Evolutionary conservation across 2,113 vertebrate genomes (phyloP), one percentile per base, ranked within the genome.

Genomic region (Myotis brandtii): DNA sequence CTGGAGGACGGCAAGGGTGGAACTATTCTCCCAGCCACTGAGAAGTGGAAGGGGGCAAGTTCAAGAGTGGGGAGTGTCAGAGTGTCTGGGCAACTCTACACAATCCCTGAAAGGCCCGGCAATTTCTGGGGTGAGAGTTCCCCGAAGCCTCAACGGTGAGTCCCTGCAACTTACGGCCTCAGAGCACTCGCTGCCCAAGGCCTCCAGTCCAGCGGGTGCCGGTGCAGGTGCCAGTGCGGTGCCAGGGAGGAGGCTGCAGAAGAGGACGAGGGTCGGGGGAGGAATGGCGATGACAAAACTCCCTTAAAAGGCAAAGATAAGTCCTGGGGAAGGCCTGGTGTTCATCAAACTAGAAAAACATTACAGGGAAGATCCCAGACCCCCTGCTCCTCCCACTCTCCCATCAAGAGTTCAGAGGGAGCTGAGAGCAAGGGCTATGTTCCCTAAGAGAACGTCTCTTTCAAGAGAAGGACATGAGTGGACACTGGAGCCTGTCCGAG

Each of bases 121-220:
- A 32, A 20, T 40, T 94, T 95, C 94, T 88, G 67, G 52, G 70
- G 37, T 92, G 93, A 95, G 94, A 90, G 95, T 69, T 90, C 40
- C 84, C 93, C 0, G 54, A 85, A 92, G 76, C 62, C 37, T 93
- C 81, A 21, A 4, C 32, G 6, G 4, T 94, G 88, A 93, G 37
- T 95, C 93, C 91, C 46, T 77, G 23, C 11, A 92, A 87, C 77
- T 79, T 85, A 46, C 54, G 75, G 77, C 37, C 84, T n/a, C 64
- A 52, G 46, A 86, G 76, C 32, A 21, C 52, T 6, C 18, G 8
- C 76, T 30, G 79, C 48, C 64, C 79, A 54, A 9, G 21, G 69
- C 77, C 27, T 62, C 20, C 6, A 88, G 46, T 40, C 64, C 52
- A 32, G 56, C 13, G 16, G 43, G 9, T 46, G 46, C 46, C 5